phyloP scores from a whole-genome alignment of 1,140 invertebrate species.

The Papilio polyxenes region DNA sequence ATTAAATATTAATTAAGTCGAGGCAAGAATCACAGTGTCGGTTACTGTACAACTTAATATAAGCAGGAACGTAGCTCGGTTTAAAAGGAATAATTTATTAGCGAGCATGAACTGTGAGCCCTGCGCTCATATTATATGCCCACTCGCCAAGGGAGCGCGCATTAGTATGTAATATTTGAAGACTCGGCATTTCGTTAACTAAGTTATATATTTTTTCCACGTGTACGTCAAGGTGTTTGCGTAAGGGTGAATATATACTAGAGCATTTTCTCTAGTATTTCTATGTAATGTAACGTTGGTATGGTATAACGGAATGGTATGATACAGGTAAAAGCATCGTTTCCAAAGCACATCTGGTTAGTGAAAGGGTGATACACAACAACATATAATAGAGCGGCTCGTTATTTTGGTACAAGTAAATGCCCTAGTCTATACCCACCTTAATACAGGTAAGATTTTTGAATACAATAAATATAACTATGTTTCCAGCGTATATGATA shows the following conservation, averaged over 20 bases:
- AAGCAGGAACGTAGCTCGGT: constrained; percentile 18
- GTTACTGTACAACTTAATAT: constrained; percentile 1
- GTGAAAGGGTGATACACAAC: too few species aligned
- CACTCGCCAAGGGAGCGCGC: not conserved
- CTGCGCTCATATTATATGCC: constrained; percentile 18
- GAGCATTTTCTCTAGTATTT: too few species aligned
- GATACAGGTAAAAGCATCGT: too few species aligned
- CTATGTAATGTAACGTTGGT: too few species aligned
- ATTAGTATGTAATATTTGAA: constrained; percentile 21
- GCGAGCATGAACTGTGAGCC: constrained; percentile 6
- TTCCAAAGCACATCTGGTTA: too few species aligned
- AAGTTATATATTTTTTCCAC: constrained; percentile 9
- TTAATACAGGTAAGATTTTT: too few species aligned
- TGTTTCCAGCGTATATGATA: too few species aligned
- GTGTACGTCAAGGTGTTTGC: not conserved
- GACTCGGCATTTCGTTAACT: constrained; percentile 1
- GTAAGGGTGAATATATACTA: not conserved
- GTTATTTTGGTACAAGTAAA: too few species aligned
- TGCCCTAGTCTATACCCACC: too few species aligned
- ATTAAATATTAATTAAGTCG: constrained; percentile 22
- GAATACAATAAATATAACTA: too few species aligned
- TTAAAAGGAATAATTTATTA: constrained; percentile 27
- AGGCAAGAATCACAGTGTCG: constrained; percentile 8
- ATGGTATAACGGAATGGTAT: too few species aligned
- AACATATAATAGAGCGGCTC: too few species aligned